These are phyloP conservation scores for Sipha flava DNA, from an alignment of 1,140 invertebrate species.

Conservation along the genomic window DNA sequence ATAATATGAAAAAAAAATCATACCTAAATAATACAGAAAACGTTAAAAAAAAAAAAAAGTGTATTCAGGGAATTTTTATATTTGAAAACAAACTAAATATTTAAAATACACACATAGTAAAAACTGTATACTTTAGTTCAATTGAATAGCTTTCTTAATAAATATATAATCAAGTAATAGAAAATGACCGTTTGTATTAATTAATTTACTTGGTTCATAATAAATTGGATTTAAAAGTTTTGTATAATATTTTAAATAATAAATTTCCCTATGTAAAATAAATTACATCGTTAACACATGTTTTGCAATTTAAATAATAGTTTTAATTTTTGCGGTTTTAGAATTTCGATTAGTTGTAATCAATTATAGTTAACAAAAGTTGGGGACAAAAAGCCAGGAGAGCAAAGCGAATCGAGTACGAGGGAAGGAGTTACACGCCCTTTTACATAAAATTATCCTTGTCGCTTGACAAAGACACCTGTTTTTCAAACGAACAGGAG, in stretches of 20 bases:
- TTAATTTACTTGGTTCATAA: not conserved
- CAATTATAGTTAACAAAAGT: conserved; percentile 11
- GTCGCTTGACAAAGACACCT: not conserved
- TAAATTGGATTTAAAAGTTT: not conserved
- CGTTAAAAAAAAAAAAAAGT: no score
- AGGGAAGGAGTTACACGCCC: not conserved
- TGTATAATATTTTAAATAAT: not conserved
- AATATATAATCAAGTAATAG: no score
- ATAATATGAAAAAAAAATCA: no score
- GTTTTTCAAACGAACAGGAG: not conserved
- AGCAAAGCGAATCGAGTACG: not conserved
- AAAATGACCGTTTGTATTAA: not conserved
- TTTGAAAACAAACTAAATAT: no score
- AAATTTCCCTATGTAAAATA: not conserved
- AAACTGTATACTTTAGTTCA: no score
- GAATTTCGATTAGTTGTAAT: not conserved
- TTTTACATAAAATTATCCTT: not conserved
- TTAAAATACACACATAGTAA: no score
- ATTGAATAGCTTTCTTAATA: no score
- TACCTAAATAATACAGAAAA: no score
- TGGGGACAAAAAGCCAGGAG: not conserved
- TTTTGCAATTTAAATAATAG: not conserved
- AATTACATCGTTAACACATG: not conserved
- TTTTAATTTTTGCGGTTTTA: not conserved
- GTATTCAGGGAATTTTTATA: no score